These are phyloP conservation scores for Semnornis frantzii DNA, from an alignment of 2,113 vertebrate species.

Conservation along the genomic window DNA sequence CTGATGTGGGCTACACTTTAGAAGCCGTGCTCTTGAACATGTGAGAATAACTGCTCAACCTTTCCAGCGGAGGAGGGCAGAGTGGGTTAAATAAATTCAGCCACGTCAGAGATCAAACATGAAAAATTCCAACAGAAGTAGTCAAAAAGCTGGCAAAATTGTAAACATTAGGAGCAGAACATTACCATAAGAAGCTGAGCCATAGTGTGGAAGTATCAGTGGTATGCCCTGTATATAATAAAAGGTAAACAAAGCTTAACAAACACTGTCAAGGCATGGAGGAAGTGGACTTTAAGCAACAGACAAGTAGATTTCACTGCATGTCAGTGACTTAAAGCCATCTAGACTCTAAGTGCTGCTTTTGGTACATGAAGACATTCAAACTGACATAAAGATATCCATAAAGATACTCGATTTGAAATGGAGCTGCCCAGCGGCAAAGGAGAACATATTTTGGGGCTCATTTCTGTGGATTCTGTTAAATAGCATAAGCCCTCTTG, in stretches of 20 bases:
- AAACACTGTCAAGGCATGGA: background rate
- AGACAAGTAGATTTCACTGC: background rate
- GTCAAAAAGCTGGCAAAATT: background rate
- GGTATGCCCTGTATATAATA: background rate
- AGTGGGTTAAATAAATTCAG: background rate
- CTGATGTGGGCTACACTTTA: background rate
- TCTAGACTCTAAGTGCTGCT: background rate
- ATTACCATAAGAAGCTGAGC: background rate
- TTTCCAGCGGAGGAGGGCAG: background rate
- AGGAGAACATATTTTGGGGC: background rate
- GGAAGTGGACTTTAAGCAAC: background rate
- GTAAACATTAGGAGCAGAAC: background rate
- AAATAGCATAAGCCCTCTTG: background rate
- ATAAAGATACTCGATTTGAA: background rate
- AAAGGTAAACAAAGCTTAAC: background rate
- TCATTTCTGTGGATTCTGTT: background rate
- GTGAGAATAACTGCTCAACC: background rate
- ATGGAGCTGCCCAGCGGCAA: background rate
- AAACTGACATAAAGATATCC: background rate
- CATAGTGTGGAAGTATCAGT: background rate
- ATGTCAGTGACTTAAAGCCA: background rate
- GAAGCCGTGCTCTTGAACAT: background rate
- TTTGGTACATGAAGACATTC: background rate
- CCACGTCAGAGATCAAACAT: background rate
- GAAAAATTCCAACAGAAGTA: background rate